Percentiles rank a stretch among this genome's conserved stretches.
Evolutionary conservation across 2,113 vertebrate species (phyloP).

Genomic region (Mellivora capensis): DNA sequence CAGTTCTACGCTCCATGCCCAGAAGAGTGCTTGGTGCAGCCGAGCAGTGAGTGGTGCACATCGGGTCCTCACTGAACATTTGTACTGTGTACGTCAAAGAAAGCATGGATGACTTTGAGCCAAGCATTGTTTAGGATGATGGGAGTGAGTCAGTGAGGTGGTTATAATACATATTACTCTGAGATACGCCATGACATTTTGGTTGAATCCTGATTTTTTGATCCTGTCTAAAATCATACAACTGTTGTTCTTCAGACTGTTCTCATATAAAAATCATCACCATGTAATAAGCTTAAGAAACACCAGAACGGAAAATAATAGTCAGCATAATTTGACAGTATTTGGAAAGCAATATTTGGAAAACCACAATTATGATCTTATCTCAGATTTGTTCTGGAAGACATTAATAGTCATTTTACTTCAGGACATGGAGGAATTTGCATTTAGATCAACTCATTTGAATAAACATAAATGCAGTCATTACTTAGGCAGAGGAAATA

Average conservation of each 20-base stretch:
- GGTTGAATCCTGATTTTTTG: not conserved
- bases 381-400: conserved; percentile 55
- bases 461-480: conserved; percentile 27
- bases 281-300: conserved; percentile 48
- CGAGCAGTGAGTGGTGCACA: not conserved
- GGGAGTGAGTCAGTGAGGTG: not conserved
- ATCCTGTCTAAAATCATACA: conserved; percentile 41
- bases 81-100: not conserved
- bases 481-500: conserved; percentile 21
- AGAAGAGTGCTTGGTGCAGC: not conserved
- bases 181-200: not conserved
- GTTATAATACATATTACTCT: not conserved
- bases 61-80: rapidly evolving
- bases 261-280: conserved; percentile 63
- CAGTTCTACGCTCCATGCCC: not conserved
- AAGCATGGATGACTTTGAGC: not conserved
- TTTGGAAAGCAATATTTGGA: conserved; percentile 28
- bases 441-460: conserved; percentile 39
- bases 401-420: conserved; percentile 55
- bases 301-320: conserved; percentile 58
- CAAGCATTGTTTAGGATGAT: not conserved
- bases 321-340: conserved; percentile 52
- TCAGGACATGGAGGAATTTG: conserved; percentile 37
- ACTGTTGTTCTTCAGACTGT: conserved; percentile 48
- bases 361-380: conserved; percentile 56